Percentiles rank a stretch among this genome's conserved stretches.
Evolutionary conservation across 2,888 invertebrate species (phyloP).

Genomic region (Papilio protenor): DNA sequence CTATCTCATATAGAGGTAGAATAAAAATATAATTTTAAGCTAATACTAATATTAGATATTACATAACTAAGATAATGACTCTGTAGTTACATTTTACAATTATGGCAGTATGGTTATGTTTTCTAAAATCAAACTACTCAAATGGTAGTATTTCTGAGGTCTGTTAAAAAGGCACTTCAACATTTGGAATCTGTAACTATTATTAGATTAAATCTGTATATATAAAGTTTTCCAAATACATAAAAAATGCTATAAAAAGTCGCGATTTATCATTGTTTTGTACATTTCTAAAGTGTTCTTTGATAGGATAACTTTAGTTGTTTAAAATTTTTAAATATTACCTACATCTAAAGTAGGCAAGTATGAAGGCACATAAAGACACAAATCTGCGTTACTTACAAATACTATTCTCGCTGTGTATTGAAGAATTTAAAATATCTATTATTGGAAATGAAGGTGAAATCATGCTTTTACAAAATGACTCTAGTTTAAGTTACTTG

Average conservation of each 20-base stretch:
- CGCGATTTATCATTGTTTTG: too few relatives aligned
- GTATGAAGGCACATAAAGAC: too few relatives aligned
- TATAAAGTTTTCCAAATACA: too few relatives aligned
- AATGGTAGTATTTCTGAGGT: neutral
- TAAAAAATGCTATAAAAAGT: neutral
- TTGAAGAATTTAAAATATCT: neutral
- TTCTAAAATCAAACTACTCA: neutral
- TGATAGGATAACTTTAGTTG: too few relatives aligned
- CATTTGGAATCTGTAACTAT: neutral
- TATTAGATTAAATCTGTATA: neutral
- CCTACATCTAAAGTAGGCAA: too few relatives aligned
- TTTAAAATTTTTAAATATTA: too few relatives aligned
- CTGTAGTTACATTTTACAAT: neutral
- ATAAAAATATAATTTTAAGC: neutral
- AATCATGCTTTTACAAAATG: neutral
- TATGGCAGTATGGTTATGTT: neutral
- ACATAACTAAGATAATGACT: neutral
- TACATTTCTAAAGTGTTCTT: too few relatives aligned
- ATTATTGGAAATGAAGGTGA: neutral
- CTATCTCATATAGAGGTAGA: neutral
- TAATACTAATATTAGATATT: neutral
- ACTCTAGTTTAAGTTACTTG: neutral
- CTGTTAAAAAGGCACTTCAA: neutral
- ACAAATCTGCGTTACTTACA: too few relatives aligned
- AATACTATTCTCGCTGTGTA: neutral